A percentile compares a stretch with the other conserved stretches of the same genome.
phyloP scores from a whole-genome alignment of 2,113 vertebrate genomes.

The Neodon shergylaensis region DNA sequence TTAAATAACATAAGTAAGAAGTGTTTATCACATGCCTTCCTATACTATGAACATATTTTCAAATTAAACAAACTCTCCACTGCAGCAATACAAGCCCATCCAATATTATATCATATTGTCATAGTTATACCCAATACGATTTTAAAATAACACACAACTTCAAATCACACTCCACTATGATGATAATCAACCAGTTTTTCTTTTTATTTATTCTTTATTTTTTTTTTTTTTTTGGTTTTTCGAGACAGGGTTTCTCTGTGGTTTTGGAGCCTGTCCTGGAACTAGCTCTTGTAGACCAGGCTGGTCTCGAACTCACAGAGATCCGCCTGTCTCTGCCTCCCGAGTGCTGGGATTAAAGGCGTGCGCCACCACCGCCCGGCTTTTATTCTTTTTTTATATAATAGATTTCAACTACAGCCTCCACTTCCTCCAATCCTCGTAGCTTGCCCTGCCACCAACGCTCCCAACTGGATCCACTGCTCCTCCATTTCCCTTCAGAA shows the following conservation, averaged over 20 bases:
- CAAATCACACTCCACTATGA: neutral
- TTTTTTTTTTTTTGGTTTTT: too few relatives aligned
- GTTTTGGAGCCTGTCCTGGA: too few relatives aligned
- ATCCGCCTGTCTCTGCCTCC: too few relatives aligned
- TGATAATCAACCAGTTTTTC: neutral
- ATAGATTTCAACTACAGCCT: neutral
- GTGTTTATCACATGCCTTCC: neutral
- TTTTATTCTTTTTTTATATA: neutral
- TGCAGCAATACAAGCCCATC: neutral
- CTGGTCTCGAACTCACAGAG: too few relatives aligned
- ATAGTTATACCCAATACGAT: neutral
- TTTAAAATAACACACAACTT: neutral
- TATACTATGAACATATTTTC: conserved; percentile 39
- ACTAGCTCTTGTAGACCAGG: too few relatives aligned
- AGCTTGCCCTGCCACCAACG: neutral
- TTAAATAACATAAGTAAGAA: neutral
- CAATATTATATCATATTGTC: neutral
- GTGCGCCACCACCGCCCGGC: too few relatives aligned
- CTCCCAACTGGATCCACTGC: neutral
- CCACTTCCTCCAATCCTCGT: neutral
- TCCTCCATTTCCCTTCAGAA: neutral
- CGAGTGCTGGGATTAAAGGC: too few relatives aligned
- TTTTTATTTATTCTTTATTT: neutral
- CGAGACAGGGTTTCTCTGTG: too few relatives aligned
- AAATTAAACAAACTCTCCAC: conserved; percentile 45